Conservation (phyloP, 2,888 invertebrate genomes). For the Drosophila hamatofila region DNA sequence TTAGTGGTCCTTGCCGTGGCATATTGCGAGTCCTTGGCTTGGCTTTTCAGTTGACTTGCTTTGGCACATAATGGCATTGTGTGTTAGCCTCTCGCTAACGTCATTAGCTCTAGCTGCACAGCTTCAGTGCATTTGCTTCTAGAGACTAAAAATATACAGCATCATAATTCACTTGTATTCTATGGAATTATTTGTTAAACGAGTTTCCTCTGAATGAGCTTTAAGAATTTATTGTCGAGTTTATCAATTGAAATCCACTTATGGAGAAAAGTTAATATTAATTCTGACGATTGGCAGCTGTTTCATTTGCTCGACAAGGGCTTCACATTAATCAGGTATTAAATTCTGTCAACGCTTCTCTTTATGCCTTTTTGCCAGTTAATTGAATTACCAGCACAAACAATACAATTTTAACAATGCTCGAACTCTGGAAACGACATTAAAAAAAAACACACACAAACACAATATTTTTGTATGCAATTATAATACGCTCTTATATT, state of each 20-base stretch:
- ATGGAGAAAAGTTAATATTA: slow-evolving; percentile 10
- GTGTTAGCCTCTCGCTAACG: slow-evolving; percentile 27
- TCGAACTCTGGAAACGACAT: neutral
- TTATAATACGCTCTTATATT: slow-evolving; percentile 29
- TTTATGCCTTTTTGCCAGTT: slow-evolving; percentile 31
- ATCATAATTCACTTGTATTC: slow-evolving; percentile 36
- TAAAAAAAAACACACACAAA: neutral
- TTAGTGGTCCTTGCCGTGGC: slow-evolving; percentile 73
- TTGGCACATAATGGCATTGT: slow-evolving; percentile 60
- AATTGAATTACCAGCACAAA: slow-evolving; percentile 52
- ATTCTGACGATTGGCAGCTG: neutral
- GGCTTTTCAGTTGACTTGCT: slow-evolving; percentile 58
- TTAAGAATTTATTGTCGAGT: slow-evolving; percentile 13
- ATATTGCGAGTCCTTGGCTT: slow-evolving; percentile 50
- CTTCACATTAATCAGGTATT: slow-evolving; percentile 44
- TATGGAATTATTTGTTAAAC: slow-evolving; percentile 11
- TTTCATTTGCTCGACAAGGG: slow-evolving; percentile 20
- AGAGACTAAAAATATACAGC: slow-evolving; percentile 1
- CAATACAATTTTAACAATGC: slow-evolving; percentile 32
- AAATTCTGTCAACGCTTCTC: slow-evolving; percentile 24
- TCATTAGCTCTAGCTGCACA: slow-evolving; percentile 19
- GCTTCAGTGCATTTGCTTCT: neutral
- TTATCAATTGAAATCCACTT: slow-evolving; percentile 17
- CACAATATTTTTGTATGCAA: slow-evolving; percentile 30
- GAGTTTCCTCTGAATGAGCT: neutral